Conservation (phyloP, 2,888 invertebrate species). For the Criorhina ranunculi region DNA sequence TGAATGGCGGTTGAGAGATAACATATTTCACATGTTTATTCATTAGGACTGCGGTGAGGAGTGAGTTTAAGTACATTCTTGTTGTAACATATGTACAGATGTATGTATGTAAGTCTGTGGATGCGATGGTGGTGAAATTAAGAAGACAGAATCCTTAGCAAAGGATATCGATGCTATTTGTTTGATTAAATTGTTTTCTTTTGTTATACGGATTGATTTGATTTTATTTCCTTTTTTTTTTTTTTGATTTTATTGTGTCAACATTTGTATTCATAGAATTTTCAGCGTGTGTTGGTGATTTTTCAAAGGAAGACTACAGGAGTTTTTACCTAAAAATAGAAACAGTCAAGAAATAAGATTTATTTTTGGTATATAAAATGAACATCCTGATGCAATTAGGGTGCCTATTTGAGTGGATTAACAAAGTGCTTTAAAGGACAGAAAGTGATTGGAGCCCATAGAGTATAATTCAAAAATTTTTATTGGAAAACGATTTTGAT, state of each 20-base stretch:
- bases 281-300: not conserved
- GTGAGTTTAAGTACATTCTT: slow-evolving; percentile 37
- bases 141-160: slow-evolving; percentile 1
- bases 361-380: not conserved
- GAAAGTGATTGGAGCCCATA: too few relatives aligned
- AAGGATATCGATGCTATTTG: slow-evolving; percentile 64
- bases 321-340: not conserved
- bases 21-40: slow-evolving; percentile 75
- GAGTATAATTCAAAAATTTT: too few relatives aligned
- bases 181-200: slow-evolving; percentile 70
- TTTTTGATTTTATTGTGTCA: slow-evolving; percentile 36
- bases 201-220: slow-evolving; percentile 42
- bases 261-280: slow-evolving; percentile 23
- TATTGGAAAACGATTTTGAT: too few relatives aligned
- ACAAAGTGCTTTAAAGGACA: too few relatives aligned
- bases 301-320: not conserved
- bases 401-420: too few relatives aligned
- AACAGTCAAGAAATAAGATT: not conserved
- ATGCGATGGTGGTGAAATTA: slow-evolving; percentile 21
- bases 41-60: slow-evolving; percentile 56
- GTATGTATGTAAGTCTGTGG: not conserved
- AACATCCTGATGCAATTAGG: not conserved
- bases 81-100: slow-evolving; percentile 42
- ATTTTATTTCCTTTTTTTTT: slow-evolving; percentile 1
- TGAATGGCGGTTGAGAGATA: slow-evolving; percentile 69